Base-by-base conservation (phyloP, 1,140 invertebrate genomes). In the Dreissena rostriformis region DNA sequence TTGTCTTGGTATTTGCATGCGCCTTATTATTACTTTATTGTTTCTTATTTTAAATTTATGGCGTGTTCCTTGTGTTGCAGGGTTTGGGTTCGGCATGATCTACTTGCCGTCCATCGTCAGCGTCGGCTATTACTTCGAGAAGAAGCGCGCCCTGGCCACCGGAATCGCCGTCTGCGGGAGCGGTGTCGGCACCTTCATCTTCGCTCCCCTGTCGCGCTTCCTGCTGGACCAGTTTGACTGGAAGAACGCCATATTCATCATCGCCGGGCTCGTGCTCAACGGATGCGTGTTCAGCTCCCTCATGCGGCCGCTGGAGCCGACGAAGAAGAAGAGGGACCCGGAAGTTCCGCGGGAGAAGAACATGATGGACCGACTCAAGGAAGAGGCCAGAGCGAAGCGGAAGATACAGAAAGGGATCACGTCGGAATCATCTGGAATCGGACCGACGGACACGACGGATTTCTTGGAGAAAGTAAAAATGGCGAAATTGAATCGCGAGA, bases 91-190 rank as follows among this genome's bases (percentile, higher is more conserved):
- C 88, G 98, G 98, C 1, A 95, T 99, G 85, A 98, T 99, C 84
- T 99, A 98, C 91, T 94, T 99, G 39, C 98, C 98, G 1, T 97
- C 98, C 67, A 98, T 99, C 79, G 97, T 98, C 29, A 97, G 97
- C 91, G 98, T 99, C 11, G 98, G 97, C 5, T 97, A 96, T 82
- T 99, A 98, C 94, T 99, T 99, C 90, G 98, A 99, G 88, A 96
- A 96, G 87, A 96, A 96, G 85, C 95, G 98, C 75, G 98, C 98
- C 7, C 94, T 99, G 83, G 98, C 98, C 4, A 99, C 98, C 0
- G 96, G 97, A 4, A 98, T 99, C 29, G 98, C 98, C 0, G 98
- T 99, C 0, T 98, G 98, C 89, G 98, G 98, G 5, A 98, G 97
- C 8, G 94, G 94, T 28, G 91, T 95, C 7, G 97, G 98, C 0